Conservation (phyloP, 2,797 vertebrate species). For the Myiothlypis coronata region DNA sequence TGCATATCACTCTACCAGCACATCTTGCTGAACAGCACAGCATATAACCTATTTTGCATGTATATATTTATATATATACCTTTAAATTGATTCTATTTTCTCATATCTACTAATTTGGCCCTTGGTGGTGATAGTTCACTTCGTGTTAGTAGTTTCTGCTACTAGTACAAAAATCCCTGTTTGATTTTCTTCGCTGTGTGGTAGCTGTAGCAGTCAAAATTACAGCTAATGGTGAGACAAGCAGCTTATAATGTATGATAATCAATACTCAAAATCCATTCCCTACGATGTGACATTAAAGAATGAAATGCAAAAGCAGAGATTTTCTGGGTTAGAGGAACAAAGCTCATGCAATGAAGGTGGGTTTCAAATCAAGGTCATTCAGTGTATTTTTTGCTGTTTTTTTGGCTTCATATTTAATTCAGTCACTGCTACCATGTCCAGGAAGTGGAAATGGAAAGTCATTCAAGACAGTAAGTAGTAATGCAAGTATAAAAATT, state of each 20-base stretch:
- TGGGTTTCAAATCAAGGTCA: constrained; percentile 81
- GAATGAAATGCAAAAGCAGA: constrained; percentile 12
- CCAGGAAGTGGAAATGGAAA: constrained; percentile 40
- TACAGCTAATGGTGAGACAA: constrained; percentile 48
- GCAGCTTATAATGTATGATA: constrained; percentile 56
- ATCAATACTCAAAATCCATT: constrained; percentile 65
- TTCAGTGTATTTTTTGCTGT: constrained; percentile 26
- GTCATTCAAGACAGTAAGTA: constrained; percentile 40
- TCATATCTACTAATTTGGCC: constrained; percentile 34
- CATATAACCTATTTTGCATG: neutral
- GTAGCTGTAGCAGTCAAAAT: constrained; percentile 53
- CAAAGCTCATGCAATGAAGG: constrained; percentile 75
- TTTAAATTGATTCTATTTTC: constrained; percentile 28
- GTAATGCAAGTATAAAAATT: constrained; percentile 28
- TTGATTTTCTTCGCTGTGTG: constrained; percentile 53
- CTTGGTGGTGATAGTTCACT: constrained; percentile 1
- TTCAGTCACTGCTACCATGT: constrained; percentile 37
- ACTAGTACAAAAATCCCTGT: constrained; percentile 18
- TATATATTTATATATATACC: constrained; percentile 22
- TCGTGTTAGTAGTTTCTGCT: constrained; percentile 25
- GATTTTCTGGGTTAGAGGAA: constrained; percentile 67
- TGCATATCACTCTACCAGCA: neutral
- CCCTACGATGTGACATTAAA: constrained; percentile 44
- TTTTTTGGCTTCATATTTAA: constrained; percentile 61
- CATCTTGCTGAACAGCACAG: neutral